phyloP scores from a whole-genome alignment of 2,888 invertebrate species.

The Xestia ashworthii region DNA sequence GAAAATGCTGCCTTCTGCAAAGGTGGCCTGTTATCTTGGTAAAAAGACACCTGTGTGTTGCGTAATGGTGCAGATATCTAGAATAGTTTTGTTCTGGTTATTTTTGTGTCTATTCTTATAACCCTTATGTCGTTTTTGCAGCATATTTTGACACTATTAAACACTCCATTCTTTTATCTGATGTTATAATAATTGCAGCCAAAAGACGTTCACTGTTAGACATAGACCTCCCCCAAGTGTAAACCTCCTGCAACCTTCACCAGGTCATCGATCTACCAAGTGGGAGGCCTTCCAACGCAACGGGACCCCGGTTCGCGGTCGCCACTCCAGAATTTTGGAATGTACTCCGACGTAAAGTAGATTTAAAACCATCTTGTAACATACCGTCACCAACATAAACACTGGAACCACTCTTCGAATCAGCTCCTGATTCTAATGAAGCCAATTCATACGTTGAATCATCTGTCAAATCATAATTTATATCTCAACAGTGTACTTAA shows the following conservation, averaged over 20 bases:
- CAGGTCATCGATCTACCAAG: no score
- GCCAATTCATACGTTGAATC: conserved; percentile 75
- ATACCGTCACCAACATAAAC: conserved; percentile 71
- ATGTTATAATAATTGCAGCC: neutral
- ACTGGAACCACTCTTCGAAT: conserved; percentile 79
- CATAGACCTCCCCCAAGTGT: no score
- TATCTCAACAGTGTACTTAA: neutral
- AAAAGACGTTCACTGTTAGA: no score
- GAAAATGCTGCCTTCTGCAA: conserved; percentile 27
- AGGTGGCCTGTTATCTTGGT: conserved; percentile 30
- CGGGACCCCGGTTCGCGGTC: no score
- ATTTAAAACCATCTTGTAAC: neutral
- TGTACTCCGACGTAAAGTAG: neutral
- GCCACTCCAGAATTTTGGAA: no score
- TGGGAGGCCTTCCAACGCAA: no score
- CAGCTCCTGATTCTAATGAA: conserved; percentile 79
- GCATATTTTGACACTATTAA: conserved; percentile 3
- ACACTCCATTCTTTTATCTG: neutral
- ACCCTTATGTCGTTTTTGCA: neutral
- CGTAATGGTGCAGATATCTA: conserved; percentile 22
- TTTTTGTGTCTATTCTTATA: neutral
- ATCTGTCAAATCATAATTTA: conserved; percentile 67
- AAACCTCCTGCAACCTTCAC: no score
- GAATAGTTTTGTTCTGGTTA: neutral
- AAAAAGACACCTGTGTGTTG: conserved; percentile 38